Base-by-base conservation (phyloP, 2,797 vertebrate species). In the Crocidura indochinensis region DNA sequence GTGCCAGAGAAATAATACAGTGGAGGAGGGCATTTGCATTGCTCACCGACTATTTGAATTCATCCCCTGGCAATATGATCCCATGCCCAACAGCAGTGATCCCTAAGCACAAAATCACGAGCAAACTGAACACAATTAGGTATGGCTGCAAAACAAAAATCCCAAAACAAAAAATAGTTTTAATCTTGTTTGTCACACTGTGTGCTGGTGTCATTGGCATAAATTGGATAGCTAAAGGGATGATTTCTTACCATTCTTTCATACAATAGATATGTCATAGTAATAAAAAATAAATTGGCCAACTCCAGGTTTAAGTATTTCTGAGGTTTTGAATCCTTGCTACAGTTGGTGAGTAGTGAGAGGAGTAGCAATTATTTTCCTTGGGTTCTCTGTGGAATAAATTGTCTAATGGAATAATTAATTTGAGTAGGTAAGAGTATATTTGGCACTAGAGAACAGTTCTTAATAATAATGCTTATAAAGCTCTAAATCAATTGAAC, bases 391-490 rank as follows among this genome's bases (percentile, higher is more conserved):
- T 20, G 8, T 24, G 8, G 3, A 79, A 60, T 56, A 27, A 31
- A 86, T 74, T n/a, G 7, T 8, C 14, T 69, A 67, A n/a, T 27
- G 15, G 17, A 75, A 51, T 80, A 87, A 84, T 87, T 51, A 91
- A 82, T 31, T 81, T 60, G 8, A 51, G 67, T 51, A 83, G 7
- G 8, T 53, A 69, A 62, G 2, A 26, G 20, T 64, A 73, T 22
- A 75, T 10, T 20, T 22, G 31, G 20, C 1, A n/a, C 26, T 73
- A 65, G 29, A 92, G 38, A 76, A 60, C 1, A 76, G 4, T 46
- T 3, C 3, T 90, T 74, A 78, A 79, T 64, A 31, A 11, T 51
- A 20, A 81, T 80, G 10, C 10, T 74, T 90, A n/a, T 6, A 78
- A 75, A 78, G 15, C 8, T 81, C 17, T 12, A 24, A 77, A 65